Base-by-base conservation (phyloP, 1,140 invertebrate genomes). In the Elymnias hypermnestra region DNA sequence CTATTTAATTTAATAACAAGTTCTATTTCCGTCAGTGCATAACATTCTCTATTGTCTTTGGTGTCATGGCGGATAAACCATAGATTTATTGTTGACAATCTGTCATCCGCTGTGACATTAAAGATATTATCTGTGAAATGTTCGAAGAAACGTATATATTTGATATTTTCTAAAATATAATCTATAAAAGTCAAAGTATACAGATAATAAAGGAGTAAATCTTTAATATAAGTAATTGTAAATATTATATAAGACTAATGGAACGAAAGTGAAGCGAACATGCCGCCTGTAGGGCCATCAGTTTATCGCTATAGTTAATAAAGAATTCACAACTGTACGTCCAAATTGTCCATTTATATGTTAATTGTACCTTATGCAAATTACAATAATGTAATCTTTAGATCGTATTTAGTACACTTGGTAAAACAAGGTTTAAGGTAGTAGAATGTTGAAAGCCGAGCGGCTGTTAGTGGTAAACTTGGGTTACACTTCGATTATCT, bases 351-450 rank as follows among this genome's bases (percentile, higher is more conserved):
- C 81, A 84, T 83, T 73, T 72, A 76, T 78, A 77, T 75, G 72
- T 78, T 76, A 82, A 78, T 21, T 77, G 70, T 84, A 84, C 78
- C 78, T 82, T 74, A 72, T 79, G 79, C 78, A 81, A 79, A 75
- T 83, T 79, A 82, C 77, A 84, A 75, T 83, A 83, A 81, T 81
- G 65, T 84, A 84, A 79, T 79, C 68, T 59, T 81, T 83, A 84
- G 77, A 63, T 59, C 57, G 74, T 84, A 76, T 74, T 68, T 76
- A 76, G 72, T 67, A 66, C 61, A 68, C 57, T 69, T 66, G 68
- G 63, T 63, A 28, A 40, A 17, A 40, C 38, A 40, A 40, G 38
- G 13, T 40, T 40, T 40, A 40, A 40, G 36, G 14, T 70, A 66
- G 69, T 61, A 58, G 63, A 39, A 63, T 58, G 63, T 64, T 62